phyloP scores from a whole-genome alignment of 2,888 invertebrate genomes.

The Drosophila trichaetosa region DNA sequence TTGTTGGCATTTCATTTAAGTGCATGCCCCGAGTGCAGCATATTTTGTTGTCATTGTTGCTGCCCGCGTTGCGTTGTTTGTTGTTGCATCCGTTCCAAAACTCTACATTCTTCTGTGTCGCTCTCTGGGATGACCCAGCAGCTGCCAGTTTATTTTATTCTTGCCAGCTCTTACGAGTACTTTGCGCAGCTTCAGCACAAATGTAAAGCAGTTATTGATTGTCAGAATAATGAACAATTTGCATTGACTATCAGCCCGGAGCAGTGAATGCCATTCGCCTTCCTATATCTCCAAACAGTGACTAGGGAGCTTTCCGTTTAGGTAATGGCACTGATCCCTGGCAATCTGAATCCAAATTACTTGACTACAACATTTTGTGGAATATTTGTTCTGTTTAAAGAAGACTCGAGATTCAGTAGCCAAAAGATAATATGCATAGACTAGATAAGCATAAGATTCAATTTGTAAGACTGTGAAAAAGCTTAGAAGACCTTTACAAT shows the following conservation, averaged over 20 bases:
- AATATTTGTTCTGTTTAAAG: too few species aligned
- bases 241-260: slow-evolving; percentile 29
- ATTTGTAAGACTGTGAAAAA: not conserved
- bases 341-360: not conserved
- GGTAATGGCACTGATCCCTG: slow-evolving; percentile 1
- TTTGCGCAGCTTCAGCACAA: slow-evolving; percentile 67
- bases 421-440: not conserved
- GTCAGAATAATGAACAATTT: slow-evolving; percentile 73
- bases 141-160: slow-evolving; percentile 7
- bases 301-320: not conserved
- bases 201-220: slow-evolving; percentile 79
- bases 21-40: slow-evolving; percentile 53
- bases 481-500: too few species aligned
- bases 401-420: too few species aligned
- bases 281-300: not conserved
- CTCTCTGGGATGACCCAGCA: slow-evolving; percentile 18
- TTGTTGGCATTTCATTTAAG: slow-evolving; percentile 77
- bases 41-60: slow-evolving; percentile 74
- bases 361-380: not conserved
- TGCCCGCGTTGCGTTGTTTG: slow-evolving; percentile 51
- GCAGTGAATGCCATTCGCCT: slow-evolving; percentile 21
- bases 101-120: not conserved
- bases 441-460: not conserved
- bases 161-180: slow-evolving; percentile 15
- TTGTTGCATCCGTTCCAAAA: slow-evolving; percentile 7